phyloP scores from a whole-genome alignment of 2,888 invertebrate genomes.

The Apoderus coryli region DNA sequence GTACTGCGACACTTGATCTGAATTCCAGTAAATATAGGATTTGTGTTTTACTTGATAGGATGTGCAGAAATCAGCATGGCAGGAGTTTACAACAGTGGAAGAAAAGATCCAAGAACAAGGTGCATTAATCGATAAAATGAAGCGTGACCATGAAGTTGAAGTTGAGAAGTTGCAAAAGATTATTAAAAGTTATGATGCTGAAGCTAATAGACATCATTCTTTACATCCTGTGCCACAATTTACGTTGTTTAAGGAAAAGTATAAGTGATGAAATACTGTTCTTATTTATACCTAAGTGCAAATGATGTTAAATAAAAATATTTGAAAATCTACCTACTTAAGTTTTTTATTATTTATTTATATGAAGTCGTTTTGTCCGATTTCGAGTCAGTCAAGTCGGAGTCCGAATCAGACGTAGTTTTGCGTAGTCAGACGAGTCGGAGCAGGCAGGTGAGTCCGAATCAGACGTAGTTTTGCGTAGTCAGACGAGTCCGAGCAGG shows the following conservation, averaged over 20 bases:
- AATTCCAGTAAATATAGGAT: not conserved
- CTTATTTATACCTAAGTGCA: no score
- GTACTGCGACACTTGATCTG: no score
- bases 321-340: no score
- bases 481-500: no score
- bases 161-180: conserved; percentile 33
- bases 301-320: no score
- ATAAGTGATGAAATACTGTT: conserved; percentile 22
- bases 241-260: conserved; percentile 28
- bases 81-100: conserved; percentile 37
- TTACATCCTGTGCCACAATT: conserved; percentile 26
- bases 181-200: conserved; percentile 29
- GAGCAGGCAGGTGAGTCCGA: no score
- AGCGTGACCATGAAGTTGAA: conserved; percentile 35
- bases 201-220: conserved; percentile 1
- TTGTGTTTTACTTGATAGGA: conserved; percentile 25
- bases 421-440: no score
- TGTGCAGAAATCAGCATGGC: conserved; percentile 37
- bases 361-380: no score
- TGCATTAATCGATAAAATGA: conserved; percentile 33
- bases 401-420: no score
- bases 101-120: conserved; percentile 36
- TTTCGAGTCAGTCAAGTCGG: no score
- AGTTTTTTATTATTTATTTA: no score
- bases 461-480: no score